A percentile compares a stretch with the other conserved stretches of the same genome.
phyloP scores from a whole-genome alignment of 2,888 invertebrate genomes.

The Podabrus alpinus region DNA sequence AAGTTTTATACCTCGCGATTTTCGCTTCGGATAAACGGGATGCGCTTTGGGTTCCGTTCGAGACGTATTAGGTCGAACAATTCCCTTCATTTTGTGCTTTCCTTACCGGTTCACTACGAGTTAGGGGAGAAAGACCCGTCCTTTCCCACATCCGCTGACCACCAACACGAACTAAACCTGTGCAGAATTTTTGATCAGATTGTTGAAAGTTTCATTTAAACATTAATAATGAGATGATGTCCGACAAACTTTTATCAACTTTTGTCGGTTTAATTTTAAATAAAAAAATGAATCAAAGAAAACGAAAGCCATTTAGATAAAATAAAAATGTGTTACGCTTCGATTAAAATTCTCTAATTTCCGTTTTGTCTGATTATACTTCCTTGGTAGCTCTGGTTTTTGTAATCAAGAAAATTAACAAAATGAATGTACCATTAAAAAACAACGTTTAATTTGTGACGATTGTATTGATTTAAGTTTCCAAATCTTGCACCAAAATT shows the following conservation, averaged over 20 bases:
- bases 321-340: slow-evolving; percentile 1
- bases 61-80: slow-evolving; percentile 17
- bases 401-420: slow-evolving; percentile 3
- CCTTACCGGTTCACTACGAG: slow-evolving; percentile 3
- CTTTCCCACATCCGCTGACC: slow-evolving; percentile 3
- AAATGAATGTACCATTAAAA: slow-evolving; percentile 1
- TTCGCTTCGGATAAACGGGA: slow-evolving; percentile 16
- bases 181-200: slow-evolving; percentile 3
- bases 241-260: background rate
- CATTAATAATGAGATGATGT: slow-evolving; percentile 8
- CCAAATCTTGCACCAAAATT: background rate
- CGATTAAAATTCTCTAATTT: slow-evolving; percentile 3
- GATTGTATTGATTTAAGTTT: background rate
- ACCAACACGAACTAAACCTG: slow-evolving; percentile 7
- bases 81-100: slow-evolving; percentile 18
- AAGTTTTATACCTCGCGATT: slow-evolving; percentile 13
- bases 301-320: slow-evolving; percentile 5
- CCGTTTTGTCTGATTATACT: background rate
- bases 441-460: background rate
- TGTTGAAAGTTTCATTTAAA: slow-evolving; percentile 1
- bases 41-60: slow-evolving; percentile 13
- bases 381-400: background rate
- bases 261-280: background rate
- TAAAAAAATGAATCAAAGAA: background rate
- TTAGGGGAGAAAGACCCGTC: background rate